Evolutionary conservation across 2,888 invertebrate species (phyloP).

Genomic region (Prosopocoilus inquinatus): DNA sequence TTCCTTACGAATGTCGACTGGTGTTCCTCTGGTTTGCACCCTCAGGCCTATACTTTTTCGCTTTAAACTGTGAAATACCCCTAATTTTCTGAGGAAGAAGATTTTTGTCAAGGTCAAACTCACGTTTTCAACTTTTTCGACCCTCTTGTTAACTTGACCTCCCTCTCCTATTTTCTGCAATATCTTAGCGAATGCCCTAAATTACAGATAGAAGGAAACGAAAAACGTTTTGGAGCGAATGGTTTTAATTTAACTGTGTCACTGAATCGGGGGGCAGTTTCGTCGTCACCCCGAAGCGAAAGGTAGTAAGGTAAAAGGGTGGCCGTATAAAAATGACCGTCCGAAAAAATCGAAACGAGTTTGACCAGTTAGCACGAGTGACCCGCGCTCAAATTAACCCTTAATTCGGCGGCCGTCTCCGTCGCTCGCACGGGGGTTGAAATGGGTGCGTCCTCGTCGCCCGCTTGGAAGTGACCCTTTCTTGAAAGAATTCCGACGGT

Average conservation of each 20-base stretch:
- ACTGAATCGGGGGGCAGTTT: no score
- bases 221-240: background rate
- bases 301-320: slow-evolving; percentile 34
- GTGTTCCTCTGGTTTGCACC: no score
- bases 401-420: slow-evolving; percentile 10
- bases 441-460: background rate
- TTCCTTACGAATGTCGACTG: no score
- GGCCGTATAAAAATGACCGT: slow-evolving; percentile 40
- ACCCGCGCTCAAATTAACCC: slow-evolving; percentile 26
- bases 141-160: no score
- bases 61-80: no score
- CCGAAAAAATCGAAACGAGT: slow-evolving; percentile 41
- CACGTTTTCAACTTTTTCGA: no score
- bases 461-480: slow-evolving; percentile 35
- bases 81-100: no score
- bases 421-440: background rate
- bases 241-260: no score
- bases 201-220: no score
- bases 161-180: no score
- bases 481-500: slow-evolving; percentile 25
- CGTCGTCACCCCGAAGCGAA: slow-evolving; percentile 1
- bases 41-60: no score
- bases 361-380: slow-evolving; percentile 46
- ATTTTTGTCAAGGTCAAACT: no score
- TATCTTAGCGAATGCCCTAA: background rate